A percentile compares a stretch with the other conserved stretches of the same genome.
phyloP scores from a whole-genome alignment of 1,140 invertebrate genomes.

The Daktulosphaira vitifoliae region DNA sequence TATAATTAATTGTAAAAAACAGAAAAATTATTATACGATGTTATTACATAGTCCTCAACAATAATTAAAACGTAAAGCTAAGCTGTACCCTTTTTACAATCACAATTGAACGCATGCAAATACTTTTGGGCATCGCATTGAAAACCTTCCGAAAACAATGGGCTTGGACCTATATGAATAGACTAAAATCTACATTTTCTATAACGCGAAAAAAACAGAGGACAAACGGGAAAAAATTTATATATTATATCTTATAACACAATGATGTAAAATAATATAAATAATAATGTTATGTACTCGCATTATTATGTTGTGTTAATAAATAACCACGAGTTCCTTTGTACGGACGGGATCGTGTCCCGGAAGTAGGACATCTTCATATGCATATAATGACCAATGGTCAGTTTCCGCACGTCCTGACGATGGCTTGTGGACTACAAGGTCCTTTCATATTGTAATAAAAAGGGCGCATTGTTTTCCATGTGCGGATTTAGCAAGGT shows the following conservation, averaged over 20 bases:
- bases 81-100: not conserved
- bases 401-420: slow-evolving; percentile 16
- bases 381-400: slow-evolving; percentile 32
- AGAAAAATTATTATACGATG: no score
- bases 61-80: not conserved
- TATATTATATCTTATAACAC: slow-evolving; percentile 8
- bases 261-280: slow-evolving; percentile 15
- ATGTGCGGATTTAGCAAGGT: no score
- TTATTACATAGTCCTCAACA: no score
- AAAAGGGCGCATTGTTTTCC: no score
- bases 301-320: slow-evolving; percentile 9
- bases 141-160: slow-evolving; percentile 29
- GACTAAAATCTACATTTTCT: slow-evolving; percentile 29
- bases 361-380: slow-evolving; percentile 33
- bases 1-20: no score
- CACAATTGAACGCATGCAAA: not conserved
- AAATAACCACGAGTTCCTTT: slow-evolving; percentile 28
- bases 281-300: slow-evolving; percentile 5
- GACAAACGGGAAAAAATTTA: not conserved
- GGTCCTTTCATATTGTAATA: no score
- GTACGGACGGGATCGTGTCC: slow-evolving; percentile 25
- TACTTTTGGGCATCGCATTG: slow-evolving; percentile 20
- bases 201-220: slow-evolving; percentile 6
- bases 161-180: slow-evolving; percentile 27
- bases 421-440: not conserved